Evolutionary conservation across 2,888 invertebrate species (phyloP).

Genomic region (Hirudinaria manillensis): DNA sequence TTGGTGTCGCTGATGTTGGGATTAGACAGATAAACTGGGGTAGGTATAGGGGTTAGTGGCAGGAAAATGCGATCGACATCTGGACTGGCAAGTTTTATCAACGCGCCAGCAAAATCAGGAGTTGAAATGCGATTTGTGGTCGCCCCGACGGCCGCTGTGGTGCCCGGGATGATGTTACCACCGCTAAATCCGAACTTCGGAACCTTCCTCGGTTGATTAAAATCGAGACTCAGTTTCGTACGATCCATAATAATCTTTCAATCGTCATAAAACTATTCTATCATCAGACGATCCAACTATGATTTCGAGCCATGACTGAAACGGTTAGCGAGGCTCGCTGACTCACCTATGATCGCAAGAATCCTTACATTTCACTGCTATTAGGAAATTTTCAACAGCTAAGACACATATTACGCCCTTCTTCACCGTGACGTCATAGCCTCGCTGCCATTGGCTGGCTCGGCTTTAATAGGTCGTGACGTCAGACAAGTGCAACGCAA

Average conservation of each 20-base stretch:
- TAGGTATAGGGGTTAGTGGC: constrained; percentile 29
- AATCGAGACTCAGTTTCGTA: constrained; percentile 27
- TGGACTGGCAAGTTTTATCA: constrained; percentile 21
- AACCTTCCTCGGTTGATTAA: constrained; percentile 25
- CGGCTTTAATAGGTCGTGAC: constrained; percentile 26
- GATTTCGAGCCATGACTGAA: not conserved
- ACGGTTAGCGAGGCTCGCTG: not conserved
- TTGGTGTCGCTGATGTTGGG: constrained; percentile 55
- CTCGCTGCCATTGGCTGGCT: not conserved
- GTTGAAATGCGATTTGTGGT: constrained; percentile 18
- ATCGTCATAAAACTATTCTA: constrained; percentile 11
- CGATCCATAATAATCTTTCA: constrained; percentile 22
- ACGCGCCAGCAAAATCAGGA: constrained; percentile 12
- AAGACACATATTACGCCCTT: constrained; percentile 27
- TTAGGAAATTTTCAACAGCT: constrained; percentile 25
- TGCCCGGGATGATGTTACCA: not conserved
- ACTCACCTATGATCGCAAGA: constrained; percentile 16
- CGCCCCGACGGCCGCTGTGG: constrained; percentile 4
- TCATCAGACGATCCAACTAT: not conserved
- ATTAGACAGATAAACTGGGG: constrained; percentile 24
- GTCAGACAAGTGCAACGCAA: constrained; percentile 17
- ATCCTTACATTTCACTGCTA: constrained; percentile 6
- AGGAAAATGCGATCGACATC: constrained; percentile 22
- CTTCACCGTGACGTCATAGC: constrained; percentile 25
- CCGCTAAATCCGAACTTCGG: constrained; percentile 14